Conservation (phyloP, 1,140 invertebrate species). For the Leptinotarsa texana region DNA sequence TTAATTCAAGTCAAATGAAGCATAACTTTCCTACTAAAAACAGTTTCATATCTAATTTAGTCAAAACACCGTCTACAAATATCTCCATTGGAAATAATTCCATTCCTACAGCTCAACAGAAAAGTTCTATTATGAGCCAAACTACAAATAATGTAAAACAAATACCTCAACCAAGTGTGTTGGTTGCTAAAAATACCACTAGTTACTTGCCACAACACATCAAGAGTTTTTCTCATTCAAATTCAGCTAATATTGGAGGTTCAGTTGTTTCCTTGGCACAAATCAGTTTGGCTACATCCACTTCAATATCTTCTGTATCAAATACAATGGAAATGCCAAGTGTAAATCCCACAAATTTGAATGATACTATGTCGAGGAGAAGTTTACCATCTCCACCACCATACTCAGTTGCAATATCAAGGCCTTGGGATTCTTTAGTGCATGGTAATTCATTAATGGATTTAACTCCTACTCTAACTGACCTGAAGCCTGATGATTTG, state of each 20-base stretch:
- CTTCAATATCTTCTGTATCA: background rate
- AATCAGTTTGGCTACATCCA: background rate
- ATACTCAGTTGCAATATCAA: slow-evolving; percentile 40
- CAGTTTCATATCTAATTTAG: slow-evolving; percentile 5
- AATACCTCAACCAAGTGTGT: background rate
- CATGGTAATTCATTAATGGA: slow-evolving; percentile 47
- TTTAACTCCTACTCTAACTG: slow-evolving; percentile 56
- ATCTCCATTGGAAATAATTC: slow-evolving; percentile 11
- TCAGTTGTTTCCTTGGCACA: background rate
- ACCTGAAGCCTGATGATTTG: slow-evolving; percentile 61
- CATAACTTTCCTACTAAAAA: background rate
- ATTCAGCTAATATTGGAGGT: slow-evolving; percentile 2
- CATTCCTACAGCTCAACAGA: background rate
- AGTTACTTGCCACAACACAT: slow-evolving; percentile 12
- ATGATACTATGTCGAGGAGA: slow-evolving; percentile 20
- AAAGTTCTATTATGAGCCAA: background rate
- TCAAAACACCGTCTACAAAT: background rate
- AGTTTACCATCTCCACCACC: slow-evolving; percentile 40
- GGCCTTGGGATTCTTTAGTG: slow-evolving; percentile 46
- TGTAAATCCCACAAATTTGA: slow-evolving; percentile 3
- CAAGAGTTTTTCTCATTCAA: slow-evolving; percentile 11
- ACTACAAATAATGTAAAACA: background rate
- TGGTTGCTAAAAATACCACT: slow-evolving; percentile 2
- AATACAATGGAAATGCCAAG: slow-evolving; percentile 7
- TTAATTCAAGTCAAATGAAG: background rate